Evolutionary conservation across 2,797 vertebrate species (phyloP), one percentile per base, ranked within the genome.

Genomic region (Notolabrus celidotus): DNA sequence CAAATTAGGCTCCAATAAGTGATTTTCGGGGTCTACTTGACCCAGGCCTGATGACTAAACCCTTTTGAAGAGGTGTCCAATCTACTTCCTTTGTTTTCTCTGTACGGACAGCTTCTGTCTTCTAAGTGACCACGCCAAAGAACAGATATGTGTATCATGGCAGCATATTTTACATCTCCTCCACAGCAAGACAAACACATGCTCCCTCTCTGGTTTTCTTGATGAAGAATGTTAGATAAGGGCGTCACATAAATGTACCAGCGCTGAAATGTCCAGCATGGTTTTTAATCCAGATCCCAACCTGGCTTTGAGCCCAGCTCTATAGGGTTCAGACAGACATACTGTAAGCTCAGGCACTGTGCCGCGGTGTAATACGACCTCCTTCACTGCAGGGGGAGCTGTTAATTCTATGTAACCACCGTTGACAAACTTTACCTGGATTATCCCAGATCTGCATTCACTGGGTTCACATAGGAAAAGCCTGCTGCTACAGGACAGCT

Each of bases 61-160:
- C 19, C 71, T 66, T 52, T 41, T 57, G 59, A 33, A 67, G 71
- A 86, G 64, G 60, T 69, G 49, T 87, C 76, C 56, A 53, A 59
- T 73, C 67, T 72, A 41, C 83, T 84, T 85, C 61, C 78, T 83
- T 55, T 56, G 56, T 75, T 82, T 7, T 73, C 39, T 55, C 74
- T 77, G 52, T 63, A 54, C 29, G 42, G 80, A 80, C 71, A 34
- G 66, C 55, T 69, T 79, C 60, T 68, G 79, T 86, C 74, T 75
- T 72, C 71, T 80, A 58, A 79, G 79, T 71, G 79, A 88, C 66
- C 82, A 76, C 71, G 79, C 88, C 90, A 90, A 90, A 90, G 88
- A 90, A 83, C 82, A 71, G 83, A 81, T 83, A 70, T 75, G 64
- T 79, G 74, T 64, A 56, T 75, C 64, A 63, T 74, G 83, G 73